These are phyloP conservation scores for Neoascia interrupta DNA, from an alignment of 2,888 invertebrate genomes.

Conservation along the genomic window DNA sequence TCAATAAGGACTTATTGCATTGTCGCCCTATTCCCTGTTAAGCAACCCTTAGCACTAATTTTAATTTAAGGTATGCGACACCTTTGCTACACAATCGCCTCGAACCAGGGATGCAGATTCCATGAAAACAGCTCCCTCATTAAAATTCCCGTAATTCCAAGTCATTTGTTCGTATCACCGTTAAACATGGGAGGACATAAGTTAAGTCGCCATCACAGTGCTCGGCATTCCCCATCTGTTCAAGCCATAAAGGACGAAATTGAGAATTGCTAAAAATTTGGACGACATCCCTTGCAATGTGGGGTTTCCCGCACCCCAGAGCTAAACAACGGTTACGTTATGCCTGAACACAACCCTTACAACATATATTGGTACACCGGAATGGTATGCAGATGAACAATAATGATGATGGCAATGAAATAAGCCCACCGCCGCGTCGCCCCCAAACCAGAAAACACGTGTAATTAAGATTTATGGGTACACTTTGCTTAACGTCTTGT, in stretches of 20 bases:
- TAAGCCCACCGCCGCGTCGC: too few relatives aligned
- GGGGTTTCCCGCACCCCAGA: neutral
- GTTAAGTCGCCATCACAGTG: constrained; percentile 7
- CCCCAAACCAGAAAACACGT: constrained; percentile 69
- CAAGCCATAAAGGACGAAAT: neutral
- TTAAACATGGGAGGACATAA: constrained; percentile 23
- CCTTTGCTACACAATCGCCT: neutral
- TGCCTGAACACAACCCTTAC: neutral
- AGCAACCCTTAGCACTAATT: constrained; percentile 3
- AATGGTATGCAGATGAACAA: constrained; percentile 42
- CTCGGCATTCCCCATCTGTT: neutral
- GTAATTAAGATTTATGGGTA: constrained; percentile 72
- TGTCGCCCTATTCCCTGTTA: neutral
- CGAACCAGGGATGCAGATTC: neutral
- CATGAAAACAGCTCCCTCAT: constrained; percentile 4
- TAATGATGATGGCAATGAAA: constrained; percentile 63
- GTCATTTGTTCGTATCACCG: constrained; percentile 12
- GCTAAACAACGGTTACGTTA: too few relatives aligned
- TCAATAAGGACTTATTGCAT: constrained; percentile 15
- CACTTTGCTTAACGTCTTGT: constrained; percentile 71
- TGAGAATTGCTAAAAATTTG: constrained; percentile 15
- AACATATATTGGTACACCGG: neutral
- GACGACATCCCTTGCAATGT: neutral
- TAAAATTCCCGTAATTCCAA: constrained; percentile 25
- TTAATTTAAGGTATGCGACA: constrained; percentile 16